phyloP scores from a whole-genome alignment of 2,113 vertebrate species.

The Melanerpes aurifrons region DNA sequence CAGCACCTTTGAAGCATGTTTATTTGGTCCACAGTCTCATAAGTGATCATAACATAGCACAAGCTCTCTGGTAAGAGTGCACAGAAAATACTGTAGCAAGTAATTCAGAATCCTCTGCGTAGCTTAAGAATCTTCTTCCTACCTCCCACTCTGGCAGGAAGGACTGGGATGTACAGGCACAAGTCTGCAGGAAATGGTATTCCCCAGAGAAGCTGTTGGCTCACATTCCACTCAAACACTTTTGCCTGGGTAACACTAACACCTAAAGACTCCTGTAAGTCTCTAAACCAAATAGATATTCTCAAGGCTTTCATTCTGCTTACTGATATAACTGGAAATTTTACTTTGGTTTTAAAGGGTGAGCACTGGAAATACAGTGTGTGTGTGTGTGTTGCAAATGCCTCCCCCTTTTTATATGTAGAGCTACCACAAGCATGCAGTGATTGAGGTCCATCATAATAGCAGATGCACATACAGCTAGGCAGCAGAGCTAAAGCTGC shows the following conservation, averaged over 20 bases:
- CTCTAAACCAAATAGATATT: neutral
- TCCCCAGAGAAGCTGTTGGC: neutral
- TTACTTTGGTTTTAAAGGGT: neutral
- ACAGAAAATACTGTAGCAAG: neutral
- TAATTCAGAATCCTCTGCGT: neutral
- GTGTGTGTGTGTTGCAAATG: neutral
- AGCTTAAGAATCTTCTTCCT: neutral
- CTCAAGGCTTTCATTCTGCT: neutral
- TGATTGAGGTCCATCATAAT: neutral
- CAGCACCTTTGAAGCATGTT: neutral
- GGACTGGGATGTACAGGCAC: neutral
- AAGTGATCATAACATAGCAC: neutral
- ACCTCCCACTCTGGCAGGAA: neutral
- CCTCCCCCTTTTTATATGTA: neutral
- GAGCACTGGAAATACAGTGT: neutral
- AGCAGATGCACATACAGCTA: neutral
- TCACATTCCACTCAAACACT: neutral
- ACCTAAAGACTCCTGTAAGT: neutral
- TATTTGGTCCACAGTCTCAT: neutral
- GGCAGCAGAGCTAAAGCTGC: neutral
- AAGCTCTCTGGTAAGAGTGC: neutral
- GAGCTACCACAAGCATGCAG: accelerated
- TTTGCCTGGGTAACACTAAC: neutral
- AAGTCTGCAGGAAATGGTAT: neutral
- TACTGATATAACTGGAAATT: too few relatives aligned